A percentile compares a stretch with the other conserved stretches of the same genome.
Conservation (phyloP, 1,140 invertebrate species). For the Aphidius gifuensis region DNA sequence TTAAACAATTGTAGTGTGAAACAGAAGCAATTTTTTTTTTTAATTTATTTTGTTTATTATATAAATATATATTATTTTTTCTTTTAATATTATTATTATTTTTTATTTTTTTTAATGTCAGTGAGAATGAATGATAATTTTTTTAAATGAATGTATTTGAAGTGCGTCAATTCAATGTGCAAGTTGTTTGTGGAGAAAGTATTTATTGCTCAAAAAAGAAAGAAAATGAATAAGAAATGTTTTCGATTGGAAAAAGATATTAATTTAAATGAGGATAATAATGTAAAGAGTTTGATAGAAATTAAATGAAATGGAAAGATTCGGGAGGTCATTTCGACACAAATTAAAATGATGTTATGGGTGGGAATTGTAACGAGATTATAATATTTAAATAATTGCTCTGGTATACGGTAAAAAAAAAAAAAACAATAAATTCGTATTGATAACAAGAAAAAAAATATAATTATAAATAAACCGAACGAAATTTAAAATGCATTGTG, state of each 20-base stretch:
- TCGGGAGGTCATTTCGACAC: too few species aligned
- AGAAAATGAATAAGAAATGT: slow-evolving; percentile 27
- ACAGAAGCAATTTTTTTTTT: slow-evolving; percentile 7
- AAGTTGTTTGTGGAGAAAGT: slow-evolving; percentile 54
- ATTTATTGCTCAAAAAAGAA: slow-evolving; percentile 56
- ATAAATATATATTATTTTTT: background rate
- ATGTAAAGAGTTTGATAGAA: background rate
- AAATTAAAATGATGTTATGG: too few species aligned
- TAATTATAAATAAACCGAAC: too few species aligned
- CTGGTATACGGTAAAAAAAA: too few species aligned
- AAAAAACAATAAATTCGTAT: too few species aligned
- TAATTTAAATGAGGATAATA: slow-evolving; percentile 2
- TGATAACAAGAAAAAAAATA: too few species aligned
- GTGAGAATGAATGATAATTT: slow-evolving; percentile 13
- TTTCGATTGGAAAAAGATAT: slow-evolving; percentile 14
- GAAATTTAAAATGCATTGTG: slow-evolving; percentile 7
- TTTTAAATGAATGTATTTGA: slow-evolving; percentile 37
- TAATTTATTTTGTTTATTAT: too few species aligned
- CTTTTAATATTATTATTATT: background rate
- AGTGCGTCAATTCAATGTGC: slow-evolving; percentile 54
- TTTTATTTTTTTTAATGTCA: slow-evolving; percentile 10
- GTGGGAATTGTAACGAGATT: too few species aligned
- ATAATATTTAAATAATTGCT: too few species aligned
- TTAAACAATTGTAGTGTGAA: slow-evolving; percentile 16
- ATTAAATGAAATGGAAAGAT: too few species aligned